phyloP scores from a whole-genome alignment of 2,797 vertebrate genomes.

The Sparidentex hasta region DNA sequence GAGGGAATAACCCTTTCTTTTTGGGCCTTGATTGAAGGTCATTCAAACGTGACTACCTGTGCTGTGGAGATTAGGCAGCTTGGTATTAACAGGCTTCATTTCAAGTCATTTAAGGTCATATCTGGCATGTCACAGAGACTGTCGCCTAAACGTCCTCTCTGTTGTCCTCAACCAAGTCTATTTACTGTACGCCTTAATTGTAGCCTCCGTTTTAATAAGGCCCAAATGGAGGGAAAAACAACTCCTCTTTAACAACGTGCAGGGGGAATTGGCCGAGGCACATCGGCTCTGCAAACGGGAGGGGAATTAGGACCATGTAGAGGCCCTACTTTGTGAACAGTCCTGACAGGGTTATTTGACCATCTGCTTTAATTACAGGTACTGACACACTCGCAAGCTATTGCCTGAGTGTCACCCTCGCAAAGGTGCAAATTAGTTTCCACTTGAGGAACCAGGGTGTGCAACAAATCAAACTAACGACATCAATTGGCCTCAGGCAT shows the following conservation, averaged over 20 bases:
- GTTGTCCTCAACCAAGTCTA: slow-evolving; percentile 54
- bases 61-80: slow-evolving; percentile 59
- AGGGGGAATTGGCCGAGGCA: slow-evolving; percentile 62
- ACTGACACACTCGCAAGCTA: slow-evolving; percentile 75
- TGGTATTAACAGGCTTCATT: slow-evolving; percentile 64
- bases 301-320: slow-evolving; percentile 70
- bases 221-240: slow-evolving; percentile 64
- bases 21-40: slow-evolving; percentile 60
- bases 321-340: slow-evolving; percentile 72
- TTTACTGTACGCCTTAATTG: slow-evolving; percentile 70
- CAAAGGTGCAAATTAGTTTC: slow-evolving; percentile 83
- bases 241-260: slow-evolving; percentile 61
- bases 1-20: slow-evolving; percentile 51
- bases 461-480: slow-evolving; percentile 73
- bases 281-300: slow-evolving; percentile 63
- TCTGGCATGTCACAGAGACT: slow-evolving; percentile 57
- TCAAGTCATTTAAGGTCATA: slow-evolving; percentile 67
- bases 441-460: slow-evolving; percentile 69
- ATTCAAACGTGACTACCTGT: slow-evolving; percentile 67
- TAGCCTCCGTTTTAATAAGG: slow-evolving; percentile 70
- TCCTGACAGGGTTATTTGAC: slow-evolving; percentile 80
- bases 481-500: slow-evolving; percentile 64
- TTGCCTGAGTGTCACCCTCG: slow-evolving; percentile 73
- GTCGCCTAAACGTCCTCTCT: slow-evolving; percentile 52
- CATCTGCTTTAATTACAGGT: slow-evolving; percentile 87